Conservation (phyloP, 2,888 invertebrate species). For the Acrobasis consociella region DNA sequence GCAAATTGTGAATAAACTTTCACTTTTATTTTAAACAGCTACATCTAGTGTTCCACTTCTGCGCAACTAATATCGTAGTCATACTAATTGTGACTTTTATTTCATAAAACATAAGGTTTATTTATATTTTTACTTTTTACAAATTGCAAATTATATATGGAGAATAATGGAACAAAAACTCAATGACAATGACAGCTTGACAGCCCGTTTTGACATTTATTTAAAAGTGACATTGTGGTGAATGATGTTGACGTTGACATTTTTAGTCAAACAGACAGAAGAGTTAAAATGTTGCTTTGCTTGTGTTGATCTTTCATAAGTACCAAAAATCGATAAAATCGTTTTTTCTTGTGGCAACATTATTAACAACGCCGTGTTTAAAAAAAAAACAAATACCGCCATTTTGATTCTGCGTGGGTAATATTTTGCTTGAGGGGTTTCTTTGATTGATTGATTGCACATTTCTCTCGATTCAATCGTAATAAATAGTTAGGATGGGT, state of each 20-base stretch:
- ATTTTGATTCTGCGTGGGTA: slow-evolving; percentile 49
- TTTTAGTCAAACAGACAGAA: neutral
- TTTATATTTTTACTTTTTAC: neutral
- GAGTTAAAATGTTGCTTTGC: too few species aligned
- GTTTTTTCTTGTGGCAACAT: neutral
- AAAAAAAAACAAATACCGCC: slow-evolving; percentile 43
- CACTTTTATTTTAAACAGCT: slow-evolving; percentile 41
- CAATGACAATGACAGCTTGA: neutral
- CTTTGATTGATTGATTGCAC: slow-evolving; percentile 22
- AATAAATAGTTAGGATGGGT: slow-evolving; percentile 58
- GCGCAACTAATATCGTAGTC: neutral
- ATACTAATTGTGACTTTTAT: neutral
- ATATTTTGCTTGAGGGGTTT: slow-evolving; percentile 43
- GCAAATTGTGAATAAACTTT: slow-evolving; percentile 45
- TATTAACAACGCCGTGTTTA: neutral
- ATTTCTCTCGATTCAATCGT: neutral
- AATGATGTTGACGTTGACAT: neutral
- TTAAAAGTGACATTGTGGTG: too few species aligned
- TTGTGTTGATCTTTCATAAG: too few species aligned
- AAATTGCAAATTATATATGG: neutral
- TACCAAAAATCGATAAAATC: neutral
- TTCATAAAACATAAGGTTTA: neutral
- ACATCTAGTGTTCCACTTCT: slow-evolving; percentile 26
- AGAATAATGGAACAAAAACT: neutral
- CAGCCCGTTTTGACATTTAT: too few species aligned